phyloP scores from a whole-genome alignment of 2,113 vertebrate genomes.

The Macquaria australasica region DNA sequence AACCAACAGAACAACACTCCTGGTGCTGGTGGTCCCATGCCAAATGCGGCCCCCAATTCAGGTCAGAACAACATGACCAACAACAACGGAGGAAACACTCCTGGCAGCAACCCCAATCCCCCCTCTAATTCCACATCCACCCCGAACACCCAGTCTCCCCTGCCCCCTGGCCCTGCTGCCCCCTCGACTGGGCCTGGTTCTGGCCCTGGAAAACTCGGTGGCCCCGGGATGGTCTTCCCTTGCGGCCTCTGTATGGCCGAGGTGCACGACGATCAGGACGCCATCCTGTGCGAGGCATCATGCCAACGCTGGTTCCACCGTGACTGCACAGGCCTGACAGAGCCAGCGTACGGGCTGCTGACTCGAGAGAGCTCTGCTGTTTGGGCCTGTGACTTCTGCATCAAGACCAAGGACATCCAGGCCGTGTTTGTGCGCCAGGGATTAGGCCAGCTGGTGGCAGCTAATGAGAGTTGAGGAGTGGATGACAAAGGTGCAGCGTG shows the following conservation, averaged over 20 bases:
- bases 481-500: slow-evolving; percentile 5
- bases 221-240: slow-evolving; percentile 90
- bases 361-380: slow-evolving; percentile 95
- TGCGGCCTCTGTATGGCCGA: slow-evolving; percentile 95
- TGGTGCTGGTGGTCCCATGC: slow-evolving; percentile 74
- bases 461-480: slow-evolving; percentile 91
- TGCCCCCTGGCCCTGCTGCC: slow-evolving; percentile 78
- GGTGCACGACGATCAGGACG: slow-evolving; percentile 97
- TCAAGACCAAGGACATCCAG: slow-evolving; percentile 99
- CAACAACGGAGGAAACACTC: slow-evolving; percentile 82
- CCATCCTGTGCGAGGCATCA: slow-evolving; percentile 96
- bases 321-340: slow-evolving; percentile 96
- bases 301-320: slow-evolving; percentile 99
- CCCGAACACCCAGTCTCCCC: slow-evolving; percentile 84
- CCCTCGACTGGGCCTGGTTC: slow-evolving; percentile 79
- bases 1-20: slow-evolving; percentile 85
- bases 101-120: slow-evolving; percentile 84
- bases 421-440: slow-evolving; percentile 95
- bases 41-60: slow-evolving; percentile 79
- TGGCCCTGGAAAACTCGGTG: slow-evolving; percentile 82
- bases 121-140: slow-evolving; percentile 85
- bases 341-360: slow-evolving; percentile 95
- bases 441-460: slow-evolving; percentile 95
- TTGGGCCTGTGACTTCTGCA: slow-evolving; percentile 98
- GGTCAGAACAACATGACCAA: slow-evolving; percentile 85